Evolutionary conservation across 2,797 vertebrate species (phyloP), one percentile per base, ranked within the genome.

Genomic region (Sphaeramia orbicularis): DNA sequence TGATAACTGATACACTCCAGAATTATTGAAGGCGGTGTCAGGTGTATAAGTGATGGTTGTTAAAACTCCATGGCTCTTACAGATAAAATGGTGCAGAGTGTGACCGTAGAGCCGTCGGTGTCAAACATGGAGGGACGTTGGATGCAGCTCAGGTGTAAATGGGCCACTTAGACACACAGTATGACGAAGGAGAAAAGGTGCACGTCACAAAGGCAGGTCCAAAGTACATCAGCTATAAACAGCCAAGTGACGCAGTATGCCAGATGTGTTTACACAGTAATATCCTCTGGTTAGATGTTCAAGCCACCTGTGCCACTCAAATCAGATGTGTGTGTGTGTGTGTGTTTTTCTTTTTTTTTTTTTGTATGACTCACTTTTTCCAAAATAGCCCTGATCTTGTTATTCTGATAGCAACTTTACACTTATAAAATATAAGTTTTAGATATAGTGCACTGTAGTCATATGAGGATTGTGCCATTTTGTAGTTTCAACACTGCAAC

Each of bases 201-300:
- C 7, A 30, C 27, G 18, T 60, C 60, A 72, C 53, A 58, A 65
- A 66, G 60, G 74, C 72, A 83, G 76, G 87, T 84, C 84, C 89
- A 91, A 90, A 91, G 86, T 88, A 51, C 87, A 81, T 63, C 61
- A 60, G 74, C 85, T 81, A 74, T 71, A 60, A 81, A 80, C 60
- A 78, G 73, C 62, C 55, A 71, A 66, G 83, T 86, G 88, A 85
- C 72, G 49, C 86, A 81, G 78, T 65, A 27, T 58, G 64, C 73
- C 79, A 79, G 82, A 68, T 56, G 43, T 94, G 92, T 94, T 94
- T 94, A 78, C 91, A 87, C 85, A 93, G 88, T 77, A 63, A 86
- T 84, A 71, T 83, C 67, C 73, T 67, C 67, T 64, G 81, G 66
- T 76, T 74, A 59, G 62, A 45, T 19, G 12, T 14, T 41, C 61